Evolutionary conservation across 1,140 invertebrate genomes (phyloP).

Genomic region (Saccostrea glomerata): DNA sequence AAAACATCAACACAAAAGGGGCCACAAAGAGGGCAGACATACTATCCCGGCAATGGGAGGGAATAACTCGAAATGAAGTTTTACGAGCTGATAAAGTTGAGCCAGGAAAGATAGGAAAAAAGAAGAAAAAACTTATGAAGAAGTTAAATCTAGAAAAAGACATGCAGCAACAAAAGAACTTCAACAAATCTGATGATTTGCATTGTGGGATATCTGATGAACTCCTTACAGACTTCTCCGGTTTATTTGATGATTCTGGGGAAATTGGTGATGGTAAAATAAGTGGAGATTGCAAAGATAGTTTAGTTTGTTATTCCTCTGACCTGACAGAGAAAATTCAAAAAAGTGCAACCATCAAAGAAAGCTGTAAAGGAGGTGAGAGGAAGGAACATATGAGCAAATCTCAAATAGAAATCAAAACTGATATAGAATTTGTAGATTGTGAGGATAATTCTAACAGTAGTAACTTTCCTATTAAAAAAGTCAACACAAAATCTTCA

Average conservation of each 20-base stretch:
- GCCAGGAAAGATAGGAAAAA: conserved; percentile 57
- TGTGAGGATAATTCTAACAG: neutral
- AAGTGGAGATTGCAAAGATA: neutral
- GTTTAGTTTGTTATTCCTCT: neutral
- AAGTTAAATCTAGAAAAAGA: conserved; percentile 25
- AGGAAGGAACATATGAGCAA: neutral
- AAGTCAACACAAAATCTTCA: neutral
- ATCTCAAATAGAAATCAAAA: neutral
- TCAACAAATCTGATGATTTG: neutral
- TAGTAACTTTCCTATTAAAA: neutral
- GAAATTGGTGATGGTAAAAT: neutral
- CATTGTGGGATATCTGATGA: neutral
- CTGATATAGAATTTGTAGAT: neutral
- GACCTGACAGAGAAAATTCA: neutral
- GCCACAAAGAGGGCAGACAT: conserved; percentile 81
- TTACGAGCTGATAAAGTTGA: conserved; percentile 53
- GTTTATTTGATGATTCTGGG: neutral
- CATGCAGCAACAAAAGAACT: neutral
- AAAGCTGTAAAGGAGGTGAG: neutral
- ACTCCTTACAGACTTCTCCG: neutral
- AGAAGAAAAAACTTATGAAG: conserved; percentile 52
- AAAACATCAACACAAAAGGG: conserved; percentile 83
- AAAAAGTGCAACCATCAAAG: neutral
- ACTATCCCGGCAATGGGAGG: conserved; percentile 80
- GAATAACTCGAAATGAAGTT: conserved; percentile 61